Base-by-base conservation (phyloP, 2,113 vertebrate genomes). In the Anseranas semipalmata region DNA sequence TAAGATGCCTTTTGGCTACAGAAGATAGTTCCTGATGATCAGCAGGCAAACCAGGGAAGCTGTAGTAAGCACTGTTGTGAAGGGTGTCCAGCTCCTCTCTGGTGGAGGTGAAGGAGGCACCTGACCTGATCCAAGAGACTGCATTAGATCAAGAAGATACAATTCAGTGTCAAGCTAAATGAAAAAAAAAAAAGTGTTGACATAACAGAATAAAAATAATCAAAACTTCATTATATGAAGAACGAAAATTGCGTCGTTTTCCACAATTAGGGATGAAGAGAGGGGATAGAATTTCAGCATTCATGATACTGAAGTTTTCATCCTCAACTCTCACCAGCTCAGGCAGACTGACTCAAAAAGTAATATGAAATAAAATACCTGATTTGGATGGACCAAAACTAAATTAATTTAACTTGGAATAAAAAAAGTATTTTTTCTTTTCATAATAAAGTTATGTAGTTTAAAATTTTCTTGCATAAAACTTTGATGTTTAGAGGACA, bases 121-220 rank as follows among this genome's bases (percentile, higher is more conserved):
- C 43, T 82, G n/a, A 75, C 48, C 67, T 90, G 66, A 52, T 75
- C 10, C 30, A 35, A 39, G 48, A 78, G 13, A 33, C 52, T 87
- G 17, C 5, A 28, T 71, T 92, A 56, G 22, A 62, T 85, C 52
- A 77, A 48, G 27, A 32, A 56, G 27, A 71, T 37, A 71, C 10
- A 50, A 81, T 16, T 43, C 22, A 27, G 5, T 84, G 46, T 55
- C 30, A 90, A 83, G 12, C 8, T 76, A 56, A 66, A 70, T 53
- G 77, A 63, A 86, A 90, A 93, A 63, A 86, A 90, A 93, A 48
- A 30, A 91, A 78, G 19, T 50, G 15, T 63, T 74, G 79, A 84
- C 28, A 68, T 72, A 74, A 28, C 6, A 66, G 3, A 48, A 77
- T 74, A 63, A 78, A 92, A 87, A 67, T 27, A 45, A 48, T 22